A percentile compares a stretch with the other conserved stretches of the same genome.
These are phyloP conservation scores for Opisthocomus hoazin DNA, from an alignment of 2,113 vertebrate species.

Conservation along the genomic window DNA sequence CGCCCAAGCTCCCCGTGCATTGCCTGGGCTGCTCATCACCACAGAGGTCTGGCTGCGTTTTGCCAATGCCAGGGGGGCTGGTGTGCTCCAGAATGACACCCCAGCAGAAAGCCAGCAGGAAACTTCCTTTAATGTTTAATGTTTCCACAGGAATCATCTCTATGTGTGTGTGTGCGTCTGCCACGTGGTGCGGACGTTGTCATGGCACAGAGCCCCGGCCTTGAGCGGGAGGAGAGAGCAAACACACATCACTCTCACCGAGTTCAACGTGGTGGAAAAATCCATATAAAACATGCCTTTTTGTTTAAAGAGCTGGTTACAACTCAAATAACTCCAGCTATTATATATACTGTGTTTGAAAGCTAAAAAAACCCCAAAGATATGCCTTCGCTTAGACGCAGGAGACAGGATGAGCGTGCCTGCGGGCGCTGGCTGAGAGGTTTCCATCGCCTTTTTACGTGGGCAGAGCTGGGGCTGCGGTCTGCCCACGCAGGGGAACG, in stretches of 20 bases:
- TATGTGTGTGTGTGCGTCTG: neutral
- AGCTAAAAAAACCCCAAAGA: neutral
- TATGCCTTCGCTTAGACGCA: too few relatives aligned
- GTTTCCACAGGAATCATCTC: neutral
- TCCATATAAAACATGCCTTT: neutral
- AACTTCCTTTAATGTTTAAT: neutral
- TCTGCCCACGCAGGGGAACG: neutral
- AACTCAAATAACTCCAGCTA: neutral
- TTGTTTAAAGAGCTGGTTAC: neutral
- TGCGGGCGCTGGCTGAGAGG: rapidly evolving
- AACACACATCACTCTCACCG: neutral
- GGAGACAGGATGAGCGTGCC: neutral
- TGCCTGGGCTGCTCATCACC: neutral
- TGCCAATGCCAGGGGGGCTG: neutral
- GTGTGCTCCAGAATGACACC: neutral
- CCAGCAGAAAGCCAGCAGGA: neutral
- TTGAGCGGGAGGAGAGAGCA: neutral
- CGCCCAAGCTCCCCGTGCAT: neutral
- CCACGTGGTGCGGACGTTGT: neutral
- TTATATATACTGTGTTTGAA: neutral
- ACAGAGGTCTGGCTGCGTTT: neutral
- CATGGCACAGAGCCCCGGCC: conserved; percentile 1
- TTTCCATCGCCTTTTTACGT: rapidly evolving
- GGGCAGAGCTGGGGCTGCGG: neutral
- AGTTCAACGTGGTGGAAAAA: neutral